Evolutionary conservation across 2,113 vertebrate genomes (phyloP).

Genomic region (human): DNA sequence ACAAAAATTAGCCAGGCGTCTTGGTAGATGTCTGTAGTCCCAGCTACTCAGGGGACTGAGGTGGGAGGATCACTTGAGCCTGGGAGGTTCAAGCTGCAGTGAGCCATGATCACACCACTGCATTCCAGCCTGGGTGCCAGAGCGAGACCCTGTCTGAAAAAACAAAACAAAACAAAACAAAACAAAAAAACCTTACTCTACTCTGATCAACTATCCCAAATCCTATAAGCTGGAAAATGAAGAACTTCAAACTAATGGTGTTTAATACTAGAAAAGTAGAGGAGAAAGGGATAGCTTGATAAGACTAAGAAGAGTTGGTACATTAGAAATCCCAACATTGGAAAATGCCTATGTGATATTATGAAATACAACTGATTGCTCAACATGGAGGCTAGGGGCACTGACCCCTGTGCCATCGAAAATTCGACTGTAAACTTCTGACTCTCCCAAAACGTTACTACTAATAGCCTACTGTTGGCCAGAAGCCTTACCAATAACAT

Average conservation of each 20-base stretch:
- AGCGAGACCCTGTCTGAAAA: too few relatives aligned
- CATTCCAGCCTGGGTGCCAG: too few relatives aligned
- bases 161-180: too few relatives aligned
- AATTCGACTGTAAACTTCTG: neutral
- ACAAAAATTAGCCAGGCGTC: too few relatives aligned
- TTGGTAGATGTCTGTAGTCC: too few relatives aligned
- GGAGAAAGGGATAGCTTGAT: neutral
- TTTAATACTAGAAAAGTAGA: neutral
- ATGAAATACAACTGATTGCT: neutral
- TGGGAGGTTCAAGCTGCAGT: too few relatives aligned
- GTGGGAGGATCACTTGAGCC: too few relatives aligned
- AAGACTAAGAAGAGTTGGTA: neutral
- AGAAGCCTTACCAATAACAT: neutral
- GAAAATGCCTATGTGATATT: slow-evolving; percentile 51
- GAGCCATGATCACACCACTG: too few relatives aligned
- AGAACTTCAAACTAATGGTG: neutral
- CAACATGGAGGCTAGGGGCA: neutral
- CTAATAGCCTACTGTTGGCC: neutral
- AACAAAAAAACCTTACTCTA: neutral
- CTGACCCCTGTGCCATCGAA: neutral
- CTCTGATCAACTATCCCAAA: slow-evolving; percentile 17
- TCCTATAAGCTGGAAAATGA: neutral
- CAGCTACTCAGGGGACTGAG: too few relatives aligned
- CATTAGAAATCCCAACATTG: neutral
- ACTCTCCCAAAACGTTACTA: neutral